Evolutionary conservation across 2,797 vertebrate genomes (phyloP).

Genomic region (Pantherophis vulpinus): DNA sequence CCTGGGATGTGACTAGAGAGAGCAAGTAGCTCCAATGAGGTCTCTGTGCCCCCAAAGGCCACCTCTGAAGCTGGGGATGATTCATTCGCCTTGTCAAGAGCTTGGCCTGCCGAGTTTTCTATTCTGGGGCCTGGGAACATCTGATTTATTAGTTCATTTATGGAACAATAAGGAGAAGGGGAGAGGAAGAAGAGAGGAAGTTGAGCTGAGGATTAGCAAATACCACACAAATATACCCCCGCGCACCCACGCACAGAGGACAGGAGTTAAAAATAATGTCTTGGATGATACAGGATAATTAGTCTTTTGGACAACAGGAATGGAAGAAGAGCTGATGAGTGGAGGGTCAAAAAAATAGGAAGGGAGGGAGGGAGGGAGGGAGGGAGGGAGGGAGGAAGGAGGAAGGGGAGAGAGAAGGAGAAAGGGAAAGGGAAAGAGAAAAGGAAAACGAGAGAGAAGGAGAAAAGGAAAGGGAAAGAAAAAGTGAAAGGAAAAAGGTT

Average conservation of each 20-base stretch:
- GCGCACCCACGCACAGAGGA: neutral
- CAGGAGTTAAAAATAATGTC: conserved; percentile 32
- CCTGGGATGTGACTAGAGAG: conserved; percentile 39
- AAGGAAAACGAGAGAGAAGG: no score
- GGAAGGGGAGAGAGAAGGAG: no score
- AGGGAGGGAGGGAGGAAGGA: no score
- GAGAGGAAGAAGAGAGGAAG: conserved; percentile 22
- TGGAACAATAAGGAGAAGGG: conserved; percentile 32
- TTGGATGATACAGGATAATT: conserved; percentile 23
- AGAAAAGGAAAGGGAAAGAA: no score
- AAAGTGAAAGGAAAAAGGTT: no score
- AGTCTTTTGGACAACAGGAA: conserved; percentile 4
- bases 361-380: no score
- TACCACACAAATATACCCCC: rapidly evolving
- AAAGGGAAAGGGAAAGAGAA: no score
- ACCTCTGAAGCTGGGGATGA: conserved; percentile 22
- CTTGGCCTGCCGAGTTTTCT: conserved; percentile 42
- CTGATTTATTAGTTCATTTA: conserved; percentile 62
- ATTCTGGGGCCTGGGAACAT: conserved; percentile 40
- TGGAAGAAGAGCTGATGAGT: neutral
- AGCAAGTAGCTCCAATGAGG: conserved; percentile 44
- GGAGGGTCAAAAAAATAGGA: no score
- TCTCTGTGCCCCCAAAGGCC: conserved; percentile 48
- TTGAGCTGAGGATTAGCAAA: neutral
- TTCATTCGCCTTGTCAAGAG: conserved; percentile 53